Evolutionary conservation across 2,113 vertebrate genomes (phyloP).

Genomic region (Edolisoma coerulescens): DNA sequence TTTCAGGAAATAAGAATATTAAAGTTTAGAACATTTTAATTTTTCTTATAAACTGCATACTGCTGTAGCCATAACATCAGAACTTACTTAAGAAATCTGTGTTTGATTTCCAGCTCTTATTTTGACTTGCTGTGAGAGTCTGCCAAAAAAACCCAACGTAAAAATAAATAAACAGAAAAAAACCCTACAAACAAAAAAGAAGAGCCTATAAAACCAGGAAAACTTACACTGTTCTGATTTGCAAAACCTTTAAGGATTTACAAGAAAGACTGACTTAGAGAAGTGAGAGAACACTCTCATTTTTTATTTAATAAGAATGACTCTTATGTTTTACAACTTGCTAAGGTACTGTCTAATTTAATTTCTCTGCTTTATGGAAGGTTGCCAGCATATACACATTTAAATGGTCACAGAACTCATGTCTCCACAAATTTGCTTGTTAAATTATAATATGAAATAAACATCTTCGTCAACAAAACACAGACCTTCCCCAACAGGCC

Average conservation of each 20-base stretch:
- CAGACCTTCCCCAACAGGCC: not conserved
- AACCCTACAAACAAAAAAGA: not conserved
- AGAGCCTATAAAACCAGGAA: not conserved
- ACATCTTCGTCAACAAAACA: not conserved
- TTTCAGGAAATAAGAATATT: not conserved
- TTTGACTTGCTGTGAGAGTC: not conserved
- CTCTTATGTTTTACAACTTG: not conserved
- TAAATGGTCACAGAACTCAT: not conserved
- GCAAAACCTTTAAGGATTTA: not conserved
- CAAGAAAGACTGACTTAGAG: not conserved
- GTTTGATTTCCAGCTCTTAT: not conserved
- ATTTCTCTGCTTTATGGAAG: not conserved
- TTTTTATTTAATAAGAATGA: not conserved
- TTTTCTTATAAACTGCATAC: not conserved
- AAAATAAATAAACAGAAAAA: not conserved
- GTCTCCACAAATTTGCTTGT: not conserved
- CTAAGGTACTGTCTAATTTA: not conserved
- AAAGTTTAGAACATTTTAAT: not conserved
- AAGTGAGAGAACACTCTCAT: not conserved
- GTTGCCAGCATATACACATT: not conserved
- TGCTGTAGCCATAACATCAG: not conserved
- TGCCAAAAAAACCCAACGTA: not conserved
- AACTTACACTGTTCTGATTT: not conserved
- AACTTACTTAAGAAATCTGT: not conserved
- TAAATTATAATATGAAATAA: not conserved